Evolutionary conservation across 2,113 vertebrate species (phyloP), one percentile per base, ranked within the genome.

Genomic region (Centropus bengalensis): DNA sequence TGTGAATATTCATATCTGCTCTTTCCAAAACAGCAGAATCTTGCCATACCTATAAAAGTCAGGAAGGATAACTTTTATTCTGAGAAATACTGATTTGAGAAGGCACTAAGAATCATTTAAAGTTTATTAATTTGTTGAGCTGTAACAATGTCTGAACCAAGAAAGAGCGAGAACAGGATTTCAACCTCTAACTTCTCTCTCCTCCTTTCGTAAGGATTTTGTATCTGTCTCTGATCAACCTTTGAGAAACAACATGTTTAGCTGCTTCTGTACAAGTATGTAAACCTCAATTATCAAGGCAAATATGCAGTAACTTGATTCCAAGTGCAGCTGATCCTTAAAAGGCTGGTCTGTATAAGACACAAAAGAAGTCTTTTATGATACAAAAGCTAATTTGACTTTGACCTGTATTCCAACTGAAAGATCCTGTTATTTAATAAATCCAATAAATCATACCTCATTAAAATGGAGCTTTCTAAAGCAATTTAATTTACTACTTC

Each of bases 361-460:
- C 68, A 86, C 88, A 93, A 96, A 96, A 88, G 82, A 93, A 96
- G 89, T 76, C 30, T 91, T 96, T 97, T 96, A 83, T 55, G 77
- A 86, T 88, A 80, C n/a, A 80, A 59, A 95, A 73, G 49, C 51
- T 78, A 91, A 58, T 77, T 81, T 91, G 66, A 86, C 45, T 93
- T 95, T 75, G 75, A 91, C 58, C 44, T 86, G 52, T 66, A 32
- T 83, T 94, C 84, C 8, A 24, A 75, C 26, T 90, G 69, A 96
- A 94, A 95, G 68, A 89, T 58, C 28, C 11, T 1, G 19, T 56
- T 84, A 92, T 89, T 11, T n/a, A 16, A 89, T 96, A 81, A 68
- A 23, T 68, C 54, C 19, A 38, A 20, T 78, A 33, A 82, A 81
- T 95, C 76, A 60, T 96, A 78, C 58, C 42, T 95, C 55, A 83